These are phyloP conservation scores for Clarias fuscus DNA, from an alignment of 2,797 vertebrate species.

Conservation along the genomic window DNA sequence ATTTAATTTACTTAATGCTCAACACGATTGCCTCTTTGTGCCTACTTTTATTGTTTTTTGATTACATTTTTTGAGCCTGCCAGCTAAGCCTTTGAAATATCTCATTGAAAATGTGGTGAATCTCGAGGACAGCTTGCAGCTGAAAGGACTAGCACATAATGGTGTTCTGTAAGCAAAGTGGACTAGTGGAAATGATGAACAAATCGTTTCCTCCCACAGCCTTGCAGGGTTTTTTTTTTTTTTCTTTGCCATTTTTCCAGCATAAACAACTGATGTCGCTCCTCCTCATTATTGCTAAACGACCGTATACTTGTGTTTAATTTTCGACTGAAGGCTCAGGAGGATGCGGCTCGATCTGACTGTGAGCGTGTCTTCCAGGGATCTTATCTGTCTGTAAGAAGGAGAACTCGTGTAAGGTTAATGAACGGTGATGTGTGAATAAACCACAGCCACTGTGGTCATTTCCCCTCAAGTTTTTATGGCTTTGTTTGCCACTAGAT, in stretches of 20 bases:
- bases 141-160: constrained; percentile 8
- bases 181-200: neutral
- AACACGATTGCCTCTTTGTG: constrained; percentile 33
- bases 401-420: constrained; percentile 31
- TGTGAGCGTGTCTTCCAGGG: neutral
- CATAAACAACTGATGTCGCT: neutral
- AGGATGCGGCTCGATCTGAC: neutral
- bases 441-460: constrained; percentile 25
- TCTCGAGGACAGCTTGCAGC: constrained; percentile 16
- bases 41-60: constrained; percentile 42
- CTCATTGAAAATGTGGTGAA: constrained; percentile 19
- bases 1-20: constrained; percentile 42
- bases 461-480: constrained; percentile 46
- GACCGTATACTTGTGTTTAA: neutral
- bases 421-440: constrained; percentile 29
- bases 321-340: constrained; percentile 1
- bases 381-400: neutral
- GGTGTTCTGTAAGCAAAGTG: constrained; percentile 19
- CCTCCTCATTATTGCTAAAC: neutral
- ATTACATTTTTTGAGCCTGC: constrained; percentile 35
- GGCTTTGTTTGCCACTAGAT: constrained; percentile 14
- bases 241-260: constrained; percentile 8
- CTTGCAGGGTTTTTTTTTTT: neutral
- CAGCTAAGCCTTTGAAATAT: constrained; percentile 34
- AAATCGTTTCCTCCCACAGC: neutral